These are phyloP conservation scores for Autographa pulchrina DNA, from an alignment of 2,888 invertebrate species.

Conservation along the genomic window DNA sequence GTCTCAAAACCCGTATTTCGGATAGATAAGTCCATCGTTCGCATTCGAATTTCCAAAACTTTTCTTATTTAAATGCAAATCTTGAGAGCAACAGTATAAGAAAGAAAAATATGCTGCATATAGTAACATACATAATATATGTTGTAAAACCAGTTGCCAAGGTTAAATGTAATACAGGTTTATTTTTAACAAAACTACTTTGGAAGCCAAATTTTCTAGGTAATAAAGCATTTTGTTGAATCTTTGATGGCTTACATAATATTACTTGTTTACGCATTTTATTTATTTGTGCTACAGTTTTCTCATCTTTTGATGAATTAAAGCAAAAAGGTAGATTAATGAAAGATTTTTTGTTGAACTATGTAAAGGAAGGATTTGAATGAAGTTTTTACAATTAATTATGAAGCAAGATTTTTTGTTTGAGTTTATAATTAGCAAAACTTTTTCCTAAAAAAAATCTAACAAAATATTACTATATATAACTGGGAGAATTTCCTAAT, in stretches of 20 bases:
- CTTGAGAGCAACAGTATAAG: slow-evolving; percentile 10
- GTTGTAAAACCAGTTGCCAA: slow-evolving; percentile 55
- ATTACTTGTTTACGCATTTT: not conserved
- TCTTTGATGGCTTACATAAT: slow-evolving; percentile 40
- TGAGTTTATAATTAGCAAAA: too few species aligned
- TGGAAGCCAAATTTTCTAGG: slow-evolving; percentile 59
- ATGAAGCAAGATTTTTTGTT: not conserved
- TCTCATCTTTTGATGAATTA: not conserved
- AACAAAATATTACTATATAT: too few species aligned
- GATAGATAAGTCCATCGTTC: not conserved
- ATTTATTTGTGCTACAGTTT: not conserved
- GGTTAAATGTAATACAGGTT: slow-evolving; percentile 57
- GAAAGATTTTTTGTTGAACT: not conserved
- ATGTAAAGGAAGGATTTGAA: not conserved
- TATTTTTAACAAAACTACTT: slow-evolving; percentile 60
- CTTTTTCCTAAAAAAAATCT: too few species aligned
- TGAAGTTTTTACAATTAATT: not conserved
- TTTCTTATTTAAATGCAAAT: not conserved
- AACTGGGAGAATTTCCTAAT: too few species aligned
- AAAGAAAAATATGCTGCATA: slow-evolving; percentile 57
- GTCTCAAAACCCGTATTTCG: too few species aligned
- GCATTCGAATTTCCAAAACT: not conserved
- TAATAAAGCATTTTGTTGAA: slow-evolving; percentile 60
- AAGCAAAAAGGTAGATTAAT: not conserved
- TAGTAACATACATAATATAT: slow-evolving; percentile 51